These are phyloP conservation scores for Bombus breviceps DNA, from an alignment of 1,140 invertebrate genomes.

Conservation along the genomic window DNA sequence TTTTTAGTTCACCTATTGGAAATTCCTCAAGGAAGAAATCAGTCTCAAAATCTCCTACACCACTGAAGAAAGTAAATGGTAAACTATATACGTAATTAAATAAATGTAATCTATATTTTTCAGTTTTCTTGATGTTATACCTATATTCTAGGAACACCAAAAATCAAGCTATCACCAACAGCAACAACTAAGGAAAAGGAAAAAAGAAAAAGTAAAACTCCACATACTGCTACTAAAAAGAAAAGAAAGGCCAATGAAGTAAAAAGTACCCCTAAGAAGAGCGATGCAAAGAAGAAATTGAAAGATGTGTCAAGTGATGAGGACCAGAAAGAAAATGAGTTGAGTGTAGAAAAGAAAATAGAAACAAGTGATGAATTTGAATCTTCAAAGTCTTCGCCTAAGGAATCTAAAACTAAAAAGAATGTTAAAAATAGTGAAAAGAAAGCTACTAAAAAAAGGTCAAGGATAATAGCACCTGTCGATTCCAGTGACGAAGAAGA, in stretches of 20 bases:
- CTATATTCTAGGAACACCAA: slow-evolving; percentile 30
- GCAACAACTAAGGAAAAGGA: slow-evolving; percentile 29
- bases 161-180: slow-evolving; percentile 29
- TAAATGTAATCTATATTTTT: neutral
- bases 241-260: slow-evolving; percentile 24
- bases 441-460: slow-evolving; percentile 48
- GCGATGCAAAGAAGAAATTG: neutral
- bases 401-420: slow-evolving; percentile 1
- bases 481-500: slow-evolving; percentile 75
- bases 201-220: slow-evolving; percentile 40
- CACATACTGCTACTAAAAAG: slow-evolving; percentile 21
- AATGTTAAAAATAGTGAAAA: neutral
- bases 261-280: neutral
- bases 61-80: slow-evolving; percentile 22
- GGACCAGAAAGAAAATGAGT: neutral
- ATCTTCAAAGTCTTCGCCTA: neutral
- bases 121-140: neutral
- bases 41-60: slow-evolving; percentile 39
- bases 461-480: slow-evolving; percentile 62
- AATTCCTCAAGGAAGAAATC: slow-evolving; percentile 37
- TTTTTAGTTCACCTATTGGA: slow-evolving; percentile 55
- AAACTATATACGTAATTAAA: slow-evolving; percentile 33
- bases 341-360: neutral
- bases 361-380: neutral
- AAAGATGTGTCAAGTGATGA: neutral